phyloP scores from a whole-genome alignment of 2,113 vertebrate species.

The Silurus glanis region DNA sequence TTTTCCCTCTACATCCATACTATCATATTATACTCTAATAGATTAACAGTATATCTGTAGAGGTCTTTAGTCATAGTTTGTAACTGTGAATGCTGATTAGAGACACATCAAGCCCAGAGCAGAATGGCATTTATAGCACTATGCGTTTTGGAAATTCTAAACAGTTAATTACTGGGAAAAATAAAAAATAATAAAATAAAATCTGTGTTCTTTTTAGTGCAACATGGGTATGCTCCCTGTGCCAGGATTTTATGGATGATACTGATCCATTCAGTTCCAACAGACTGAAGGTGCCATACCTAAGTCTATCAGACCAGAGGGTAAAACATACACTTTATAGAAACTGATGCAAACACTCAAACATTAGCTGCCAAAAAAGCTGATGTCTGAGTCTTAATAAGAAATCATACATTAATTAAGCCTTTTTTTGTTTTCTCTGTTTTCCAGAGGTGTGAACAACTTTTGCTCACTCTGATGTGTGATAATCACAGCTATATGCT shows the following conservation, averaged over 20 bases:
- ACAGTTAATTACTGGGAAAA: neutral
- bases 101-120: neutral
- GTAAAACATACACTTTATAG: constrained; percentile 39
- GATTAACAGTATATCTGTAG: neutral
- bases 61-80: neutral
- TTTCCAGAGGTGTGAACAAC: constrained; percentile 61
- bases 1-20: neutral
- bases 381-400: neutral
- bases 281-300: constrained; percentile 35
- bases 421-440: neutral
- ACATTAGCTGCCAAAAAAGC: neutral
- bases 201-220: constrained; percentile 29
- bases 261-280: constrained; percentile 44
- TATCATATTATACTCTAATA: neutral
- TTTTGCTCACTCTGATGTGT: constrained; percentile 58
- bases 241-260: constrained; percentile 54
- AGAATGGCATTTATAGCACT: neutral
- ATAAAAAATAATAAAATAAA: neutral
- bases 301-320: constrained; percentile 59
- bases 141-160: neutral
- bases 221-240: constrained; percentile 58
- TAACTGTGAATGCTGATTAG: neutral
- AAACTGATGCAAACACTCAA: neutral
- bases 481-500: constrained; percentile 45
- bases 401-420: neutral